Evolutionary conservation across 2,888 invertebrate species (phyloP).

Genomic region (Cheilosia urbana): DNA sequence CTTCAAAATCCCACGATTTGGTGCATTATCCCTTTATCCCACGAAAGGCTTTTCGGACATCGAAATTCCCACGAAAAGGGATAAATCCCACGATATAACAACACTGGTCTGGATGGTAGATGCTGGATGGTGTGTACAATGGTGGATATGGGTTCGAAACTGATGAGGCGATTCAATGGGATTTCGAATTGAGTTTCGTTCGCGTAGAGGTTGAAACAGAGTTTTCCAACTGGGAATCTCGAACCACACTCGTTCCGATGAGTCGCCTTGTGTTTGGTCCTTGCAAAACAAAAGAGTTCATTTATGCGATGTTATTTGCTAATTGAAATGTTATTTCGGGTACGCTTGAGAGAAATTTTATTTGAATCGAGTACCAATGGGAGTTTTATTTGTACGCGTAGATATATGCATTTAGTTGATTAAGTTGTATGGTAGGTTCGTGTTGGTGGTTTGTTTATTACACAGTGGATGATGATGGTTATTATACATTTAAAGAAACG

Average conservation of each 20-base stretch:
- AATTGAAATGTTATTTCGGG: conserved; percentile 62
- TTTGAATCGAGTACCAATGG: conserved; percentile 23
- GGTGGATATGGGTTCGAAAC: conserved; percentile 16
- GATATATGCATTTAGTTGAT: background rate
- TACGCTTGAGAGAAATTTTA: conserved; percentile 23
- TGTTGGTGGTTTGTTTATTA: background rate
- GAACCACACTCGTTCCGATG: conserved; percentile 26
- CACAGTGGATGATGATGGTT: background rate
- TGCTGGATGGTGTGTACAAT: background rate
- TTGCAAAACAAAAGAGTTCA: conserved; percentile 53
- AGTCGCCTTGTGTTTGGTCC: conserved; percentile 32
- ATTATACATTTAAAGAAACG: too few species aligned
- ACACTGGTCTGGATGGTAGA: too few species aligned
- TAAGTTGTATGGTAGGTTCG: background rate
- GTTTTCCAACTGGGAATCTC: conserved; percentile 16
- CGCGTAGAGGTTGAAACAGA: background rate
- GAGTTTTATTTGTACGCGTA: background rate
- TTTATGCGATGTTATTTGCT: conserved; percentile 54
- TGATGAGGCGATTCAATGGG: conserved; percentile 24
- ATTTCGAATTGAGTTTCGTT: conserved; percentile 31
- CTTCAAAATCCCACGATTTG: too few species aligned
- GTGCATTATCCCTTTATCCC: too few species aligned
- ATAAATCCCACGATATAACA: too few species aligned
- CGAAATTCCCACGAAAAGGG: too few species aligned
- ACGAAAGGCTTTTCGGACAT: too few species aligned